phyloP scores from a whole-genome alignment of 2,113 vertebrate species.

The Strix aluco region DNA sequence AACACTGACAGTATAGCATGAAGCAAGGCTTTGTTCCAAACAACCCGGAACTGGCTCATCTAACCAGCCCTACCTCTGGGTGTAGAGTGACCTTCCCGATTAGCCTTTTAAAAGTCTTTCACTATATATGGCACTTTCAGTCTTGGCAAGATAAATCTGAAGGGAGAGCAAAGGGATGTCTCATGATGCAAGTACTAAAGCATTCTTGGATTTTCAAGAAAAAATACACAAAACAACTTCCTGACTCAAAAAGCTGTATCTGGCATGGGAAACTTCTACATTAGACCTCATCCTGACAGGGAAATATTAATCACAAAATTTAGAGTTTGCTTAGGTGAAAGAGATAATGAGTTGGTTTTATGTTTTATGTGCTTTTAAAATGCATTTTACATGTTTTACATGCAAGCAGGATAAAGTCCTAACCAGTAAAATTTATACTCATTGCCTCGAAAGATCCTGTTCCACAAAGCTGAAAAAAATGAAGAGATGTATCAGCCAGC shows the following conservation, averaged over 20 bases:
- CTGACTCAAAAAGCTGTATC: slow-evolving; percentile 50
- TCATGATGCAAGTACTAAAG: slow-evolving; percentile 63
- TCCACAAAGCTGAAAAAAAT: neutral
- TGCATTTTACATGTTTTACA: neutral
- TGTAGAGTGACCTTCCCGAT: slow-evolving; percentile 18
- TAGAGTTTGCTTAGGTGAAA: slow-evolving; percentile 41
- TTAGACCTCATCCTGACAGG: slow-evolving; percentile 18
- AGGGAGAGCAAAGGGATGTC: slow-evolving; percentile 58
- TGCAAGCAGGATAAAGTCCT: neutral
- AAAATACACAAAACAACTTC: slow-evolving; percentile 70
- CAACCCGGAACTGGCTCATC: neutral
- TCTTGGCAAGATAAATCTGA: slow-evolving; percentile 55
- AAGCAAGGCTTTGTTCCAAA: slow-evolving; percentile 18
- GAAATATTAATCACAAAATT: slow-evolving; percentile 38
- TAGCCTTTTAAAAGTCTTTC: slow-evolving; percentile 59
- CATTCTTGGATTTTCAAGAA: slow-evolving; percentile 64
- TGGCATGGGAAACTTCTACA: slow-evolving; percentile 58
- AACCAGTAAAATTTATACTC: neutral
- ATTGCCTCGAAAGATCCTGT: neutral
- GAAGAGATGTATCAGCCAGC: neutral
- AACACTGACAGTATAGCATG: neutral
- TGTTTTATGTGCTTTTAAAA: neutral
- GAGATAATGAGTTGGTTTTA: neutral
- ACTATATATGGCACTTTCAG: slow-evolving; percentile 63
- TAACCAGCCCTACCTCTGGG: slow-evolving; percentile 40